A percentile compares a stretch with the other conserved stretches of the same genome.
Evolutionary conservation across 2,888 invertebrate genomes (phyloP).

Genomic region (Strigamia transsilvanica): DNA sequence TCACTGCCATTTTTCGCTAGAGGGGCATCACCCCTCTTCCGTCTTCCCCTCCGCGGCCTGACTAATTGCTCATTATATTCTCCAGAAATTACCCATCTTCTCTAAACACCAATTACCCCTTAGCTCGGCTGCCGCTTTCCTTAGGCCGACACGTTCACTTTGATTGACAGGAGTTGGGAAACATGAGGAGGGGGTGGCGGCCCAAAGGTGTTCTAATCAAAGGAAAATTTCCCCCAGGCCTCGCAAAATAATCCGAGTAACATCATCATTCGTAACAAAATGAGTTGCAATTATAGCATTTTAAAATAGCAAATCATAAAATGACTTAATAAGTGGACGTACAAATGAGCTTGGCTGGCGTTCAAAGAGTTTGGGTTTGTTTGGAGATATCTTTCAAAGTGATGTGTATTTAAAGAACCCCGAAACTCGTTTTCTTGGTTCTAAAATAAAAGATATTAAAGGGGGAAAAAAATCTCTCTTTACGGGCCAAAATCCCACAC

Average conservation of each 20-base stretch:
- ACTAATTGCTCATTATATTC: constrained; percentile 52
- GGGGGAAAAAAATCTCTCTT: not conserved
- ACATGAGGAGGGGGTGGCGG: constrained; percentile 12
- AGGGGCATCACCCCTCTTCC: constrained; percentile 35
- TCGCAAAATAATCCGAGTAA: constrained; percentile 4
- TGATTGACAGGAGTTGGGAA: constrained; percentile 46
- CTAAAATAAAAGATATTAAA: constrained; percentile 30
- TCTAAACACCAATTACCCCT: constrained; percentile 51
- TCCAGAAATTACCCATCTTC: constrained; percentile 51
- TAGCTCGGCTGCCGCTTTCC: constrained; percentile 42
- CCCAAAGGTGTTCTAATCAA: constrained; percentile 36
- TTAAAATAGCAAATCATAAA: constrained; percentile 7
- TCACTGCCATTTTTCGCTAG: constrained; percentile 23
- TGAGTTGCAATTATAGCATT: constrained; percentile 9
- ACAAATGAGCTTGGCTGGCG: not conserved
- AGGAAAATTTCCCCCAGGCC: constrained; percentile 23
- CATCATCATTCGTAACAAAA: constrained; percentile 5
- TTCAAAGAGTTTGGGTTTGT: not conserved
- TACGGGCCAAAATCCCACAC: constrained; percentile 27
- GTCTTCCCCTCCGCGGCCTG: constrained; percentile 5
- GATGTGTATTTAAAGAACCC: constrained; percentile 20
- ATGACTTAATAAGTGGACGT: constrained; percentile 3
- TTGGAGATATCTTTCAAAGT: not conserved
- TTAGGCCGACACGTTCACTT: constrained; percentile 50
- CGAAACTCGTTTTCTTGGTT: constrained; percentile 2